Conservation (phyloP, 2,888 invertebrate genomes). For the Antheraea yamamai region DNA sequence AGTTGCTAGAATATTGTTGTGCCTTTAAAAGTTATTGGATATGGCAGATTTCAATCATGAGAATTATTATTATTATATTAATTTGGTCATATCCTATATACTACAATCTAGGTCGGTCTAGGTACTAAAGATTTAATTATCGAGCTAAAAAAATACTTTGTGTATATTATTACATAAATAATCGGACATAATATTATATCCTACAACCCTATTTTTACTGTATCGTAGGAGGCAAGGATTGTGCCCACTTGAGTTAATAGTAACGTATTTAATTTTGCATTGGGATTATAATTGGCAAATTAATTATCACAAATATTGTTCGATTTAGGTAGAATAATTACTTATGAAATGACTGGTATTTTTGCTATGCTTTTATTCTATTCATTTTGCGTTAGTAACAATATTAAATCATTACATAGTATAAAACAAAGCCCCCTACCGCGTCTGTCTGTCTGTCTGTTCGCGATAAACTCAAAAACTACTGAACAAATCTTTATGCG, state of each 20-base stretch:
- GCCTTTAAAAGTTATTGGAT: too few species aligned
- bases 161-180: not conserved
- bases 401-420: too few species aligned
- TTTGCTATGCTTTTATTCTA: not conserved
- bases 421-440: too few species aligned
- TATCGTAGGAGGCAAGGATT: slow-evolving; percentile 69
- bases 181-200: not conserved
- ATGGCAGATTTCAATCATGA: too few species aligned
- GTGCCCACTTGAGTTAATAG: slow-evolving; percentile 52
- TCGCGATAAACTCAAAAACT: too few species aligned
- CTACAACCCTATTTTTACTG: slow-evolving; percentile 50
- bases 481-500: too few species aligned
- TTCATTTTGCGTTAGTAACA: not conserved
- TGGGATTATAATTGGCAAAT: slow-evolving; percentile 29
- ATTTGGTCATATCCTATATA: too few species aligned
- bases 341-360: not conserved
- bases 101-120: too few species aligned
- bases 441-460: too few species aligned
- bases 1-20: too few species aligned
- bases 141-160: not conserved
- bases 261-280: slow-evolving; percentile 54
- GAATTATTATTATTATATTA: too few species aligned
- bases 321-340: not conserved
- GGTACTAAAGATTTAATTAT: not conserved
- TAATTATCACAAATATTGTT: not conserved